A percentile compares a stretch with the other conserved stretches of the same genome.
Evolutionary conservation across 2,888 invertebrate genomes (phyloP).

Genomic region (Lycaena phlaeas): DNA sequence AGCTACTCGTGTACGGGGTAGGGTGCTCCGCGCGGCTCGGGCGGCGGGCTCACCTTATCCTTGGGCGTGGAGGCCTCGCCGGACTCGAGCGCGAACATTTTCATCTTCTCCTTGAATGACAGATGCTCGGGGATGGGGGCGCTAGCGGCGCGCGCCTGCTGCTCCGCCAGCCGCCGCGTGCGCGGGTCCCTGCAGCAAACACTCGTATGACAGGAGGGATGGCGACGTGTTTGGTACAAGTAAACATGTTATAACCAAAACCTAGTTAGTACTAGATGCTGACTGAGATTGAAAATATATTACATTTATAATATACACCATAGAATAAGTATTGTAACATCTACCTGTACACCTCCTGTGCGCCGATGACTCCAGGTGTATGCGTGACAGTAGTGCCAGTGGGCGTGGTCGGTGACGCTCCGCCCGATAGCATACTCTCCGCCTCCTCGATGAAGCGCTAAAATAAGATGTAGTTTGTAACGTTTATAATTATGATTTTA

Average conservation of each 20-base stretch:
- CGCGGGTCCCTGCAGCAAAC: conserved; percentile 92
- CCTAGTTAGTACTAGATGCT: too few relatives aligned
- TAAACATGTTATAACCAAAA: too few relatives aligned
- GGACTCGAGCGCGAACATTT: conserved; percentile 98
- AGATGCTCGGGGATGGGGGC: conserved; percentile 90
- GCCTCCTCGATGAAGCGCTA: conserved; percentile 87
- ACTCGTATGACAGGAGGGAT: too few relatives aligned
- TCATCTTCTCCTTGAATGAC: conserved; percentile 99
- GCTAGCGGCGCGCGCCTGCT: conserved; percentile 78
- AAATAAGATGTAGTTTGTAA: conserved; percentile 2
- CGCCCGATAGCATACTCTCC: conserved; percentile 84
- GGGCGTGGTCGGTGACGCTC: conserved; percentile 74
- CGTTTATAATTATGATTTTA: too few relatives aligned
- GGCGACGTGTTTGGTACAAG: too few relatives aligned
- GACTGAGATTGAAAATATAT: too few relatives aligned
- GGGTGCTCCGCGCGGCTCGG: conserved; percentile 1
- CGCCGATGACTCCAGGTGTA: conserved; percentile 97
- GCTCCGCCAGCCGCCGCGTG: conserved; percentile 87
- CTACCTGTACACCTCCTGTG: conserved; percentile 96
- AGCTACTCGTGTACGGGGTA: not conserved
- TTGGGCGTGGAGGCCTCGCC: conserved; percentile 94
- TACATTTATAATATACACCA: too few relatives aligned
- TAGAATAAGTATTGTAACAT: too few relatives aligned
- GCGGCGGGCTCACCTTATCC: conserved; percentile 76
- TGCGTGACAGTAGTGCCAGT: conserved; percentile 64